Evolutionary conservation across 2,888 invertebrate species (phyloP).

Genomic region (Elmis aenea): DNA sequence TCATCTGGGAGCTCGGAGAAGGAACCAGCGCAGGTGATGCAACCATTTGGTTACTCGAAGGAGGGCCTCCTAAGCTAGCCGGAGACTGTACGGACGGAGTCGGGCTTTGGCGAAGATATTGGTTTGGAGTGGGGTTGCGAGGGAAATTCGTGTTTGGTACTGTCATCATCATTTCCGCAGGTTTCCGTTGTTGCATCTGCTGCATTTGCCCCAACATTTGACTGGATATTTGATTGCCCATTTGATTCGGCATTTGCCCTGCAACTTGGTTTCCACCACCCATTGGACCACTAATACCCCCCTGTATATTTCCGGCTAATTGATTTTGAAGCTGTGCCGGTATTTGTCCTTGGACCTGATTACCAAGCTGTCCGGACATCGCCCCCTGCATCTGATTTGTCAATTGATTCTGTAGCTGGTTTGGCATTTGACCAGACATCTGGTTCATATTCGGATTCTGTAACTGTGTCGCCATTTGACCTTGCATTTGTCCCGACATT

Average conservation of each 20-base stretch:
- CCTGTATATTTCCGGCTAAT: conserved; percentile 41
- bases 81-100: conserved; percentile 71
- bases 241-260: conserved; percentile 28
- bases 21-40: conserved; percentile 65
- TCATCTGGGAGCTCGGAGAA: conserved; percentile 62
- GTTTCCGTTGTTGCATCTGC: conserved; percentile 32
- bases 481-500: conserved; percentile 46
- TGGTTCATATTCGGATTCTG: conserved; percentile 20
- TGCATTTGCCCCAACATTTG: conserved; percentile 45
- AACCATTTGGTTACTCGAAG: conserved; percentile 56
- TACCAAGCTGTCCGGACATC: conserved; percentile 50
- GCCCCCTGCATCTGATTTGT: conserved; percentile 37
- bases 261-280: conserved; percentile 40
- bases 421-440: conserved; percentile 25
- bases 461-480: conserved; percentile 47
- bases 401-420: conserved; percentile 25
- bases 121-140: conserved; percentile 66
- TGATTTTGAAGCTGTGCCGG: conserved; percentile 26
- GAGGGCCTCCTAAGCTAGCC: conserved; percentile 48
- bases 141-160: conserved; percentile 44
- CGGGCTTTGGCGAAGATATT: conserved; percentile 75
- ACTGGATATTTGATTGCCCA: conserved; percentile 43
- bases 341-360: conserved; percentile 27
- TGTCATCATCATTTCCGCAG: conserved; percentile 45
- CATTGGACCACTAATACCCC: conserved; percentile 45